A percentile compares a stretch with the other conserved stretches of the same genome.
phyloP scores from a whole-genome alignment of 2,797 vertebrate genomes.

The Microcaecilia unicolor region DNA sequence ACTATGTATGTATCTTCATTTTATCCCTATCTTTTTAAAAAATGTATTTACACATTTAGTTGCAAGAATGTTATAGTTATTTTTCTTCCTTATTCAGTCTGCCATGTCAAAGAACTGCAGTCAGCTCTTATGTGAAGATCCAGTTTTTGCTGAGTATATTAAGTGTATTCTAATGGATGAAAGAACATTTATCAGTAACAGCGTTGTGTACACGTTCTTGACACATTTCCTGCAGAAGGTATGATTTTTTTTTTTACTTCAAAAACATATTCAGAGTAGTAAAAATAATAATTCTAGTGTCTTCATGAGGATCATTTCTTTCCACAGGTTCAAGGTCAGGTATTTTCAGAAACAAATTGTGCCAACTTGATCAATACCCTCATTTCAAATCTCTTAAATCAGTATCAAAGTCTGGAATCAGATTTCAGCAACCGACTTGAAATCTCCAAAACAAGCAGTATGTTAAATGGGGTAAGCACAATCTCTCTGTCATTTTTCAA shows the following conservation, averaged over 20 bases:
- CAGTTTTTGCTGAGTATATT: constrained; percentile 93
- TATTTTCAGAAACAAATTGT: constrained; percentile 91
- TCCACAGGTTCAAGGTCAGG: constrained; percentile 77
- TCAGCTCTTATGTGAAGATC: constrained; percentile 92
- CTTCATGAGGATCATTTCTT: not conserved
- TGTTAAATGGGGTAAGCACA: constrained; percentile 83
- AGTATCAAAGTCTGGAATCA: constrained; percentile 83
- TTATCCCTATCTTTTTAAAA: too few species aligned
- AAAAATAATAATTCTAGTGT: not conserved
- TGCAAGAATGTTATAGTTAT: not conserved
- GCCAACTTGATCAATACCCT: constrained; percentile 82
- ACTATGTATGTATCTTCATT: too few species aligned
- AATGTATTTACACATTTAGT: too few species aligned
- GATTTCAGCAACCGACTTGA: constrained; percentile 79
- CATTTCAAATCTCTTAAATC: constrained; percentile 87
- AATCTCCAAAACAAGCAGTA: constrained; percentile 86
- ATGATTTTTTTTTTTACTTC: not conserved
- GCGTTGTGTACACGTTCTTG: constrained; percentile 85
- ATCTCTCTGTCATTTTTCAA: too few species aligned
- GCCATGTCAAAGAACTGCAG: constrained; percentile 88
- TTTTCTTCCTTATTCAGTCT: constrained; percentile 54
- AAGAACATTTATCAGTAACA: constrained; percentile 91
- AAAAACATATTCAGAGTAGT: not conserved
- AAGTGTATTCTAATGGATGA: constrained; percentile 97
- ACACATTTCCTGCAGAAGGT: constrained; percentile 94